These are phyloP conservation scores for Ormyrus nitidulus DNA, from an alignment of 2,888 invertebrate species.

Conservation along the genomic window DNA sequence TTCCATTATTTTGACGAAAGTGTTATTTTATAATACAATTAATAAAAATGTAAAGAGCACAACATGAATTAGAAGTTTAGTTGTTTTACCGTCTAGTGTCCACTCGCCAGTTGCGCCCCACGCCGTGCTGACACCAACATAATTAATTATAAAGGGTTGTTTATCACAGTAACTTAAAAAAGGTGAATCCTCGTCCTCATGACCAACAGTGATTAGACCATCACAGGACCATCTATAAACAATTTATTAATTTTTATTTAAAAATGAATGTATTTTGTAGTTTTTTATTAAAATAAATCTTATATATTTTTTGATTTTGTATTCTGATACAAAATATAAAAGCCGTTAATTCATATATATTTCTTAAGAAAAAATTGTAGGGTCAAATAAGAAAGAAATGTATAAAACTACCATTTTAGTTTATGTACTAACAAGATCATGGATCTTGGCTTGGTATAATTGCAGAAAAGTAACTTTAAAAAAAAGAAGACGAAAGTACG, in stretches of 20 bases:
- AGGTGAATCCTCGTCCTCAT: slow-evolving; percentile 52
- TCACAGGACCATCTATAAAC: slow-evolving; percentile 29
- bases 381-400: too few relatives aligned
- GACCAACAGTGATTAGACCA: slow-evolving; percentile 61
- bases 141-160: slow-evolving; percentile 65
- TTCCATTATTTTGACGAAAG: too few relatives aligned
- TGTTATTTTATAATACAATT: background rate
- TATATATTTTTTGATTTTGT: too few relatives aligned
- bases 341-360: too few relatives aligned
- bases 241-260: background rate
- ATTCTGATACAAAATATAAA: too few relatives aligned
- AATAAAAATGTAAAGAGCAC: background rate
- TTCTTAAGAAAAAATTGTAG: too few relatives aligned
- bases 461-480: too few relatives aligned
- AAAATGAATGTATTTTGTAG: background rate
- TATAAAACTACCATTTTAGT: too few relatives aligned
- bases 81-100: slow-evolving; percentile 62
- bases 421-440: too few relatives aligned
- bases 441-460: too few relatives aligned
- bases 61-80: background rate
- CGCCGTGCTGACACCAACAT: slow-evolving; percentile 65
- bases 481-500: too few relatives aligned
- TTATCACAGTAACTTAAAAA: slow-evolving; percentile 64
- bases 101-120: slow-evolving; percentile 66
- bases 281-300: too few relatives aligned